Conservation (phyloP, 2,113 vertebrate genomes). For the Hippopotamus amphibius region DNA sequence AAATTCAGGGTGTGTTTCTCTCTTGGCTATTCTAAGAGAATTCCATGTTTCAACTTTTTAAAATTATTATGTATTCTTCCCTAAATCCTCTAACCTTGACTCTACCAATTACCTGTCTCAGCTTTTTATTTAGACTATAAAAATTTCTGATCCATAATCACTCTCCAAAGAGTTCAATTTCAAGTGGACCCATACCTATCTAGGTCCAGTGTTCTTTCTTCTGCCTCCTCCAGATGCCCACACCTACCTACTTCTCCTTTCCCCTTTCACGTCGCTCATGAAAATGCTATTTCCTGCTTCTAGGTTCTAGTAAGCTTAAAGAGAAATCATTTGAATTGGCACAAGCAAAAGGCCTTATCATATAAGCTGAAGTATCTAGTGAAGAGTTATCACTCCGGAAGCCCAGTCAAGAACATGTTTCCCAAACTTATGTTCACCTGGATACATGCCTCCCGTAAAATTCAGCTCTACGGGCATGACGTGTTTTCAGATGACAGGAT, state of each 20-base stretch:
- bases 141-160: background rate
- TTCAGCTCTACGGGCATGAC: slow-evolving; percentile 4
- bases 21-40: slow-evolving; percentile 57
- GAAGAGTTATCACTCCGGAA: slow-evolving; percentile 9
- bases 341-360: slow-evolving; percentile 39
- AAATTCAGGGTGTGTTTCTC: background rate
- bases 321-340: background rate
- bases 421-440: background rate
- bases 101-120: slow-evolving; percentile 40
- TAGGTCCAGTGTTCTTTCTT: background rate
- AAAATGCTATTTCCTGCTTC: slow-evolving; percentile 29
- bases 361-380: background rate
- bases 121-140: slow-evolving; percentile 43
- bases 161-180: slow-evolving; percentile 50
- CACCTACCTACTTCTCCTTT: background rate
- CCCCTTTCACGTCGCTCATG: slow-evolving; percentile 22
- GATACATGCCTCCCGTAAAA: slow-evolving; percentile 49
- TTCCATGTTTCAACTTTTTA: slow-evolving; percentile 41
- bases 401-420: background rate
- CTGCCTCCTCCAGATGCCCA: background rate
- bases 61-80: background rate
- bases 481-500: slow-evolving; percentile 44
- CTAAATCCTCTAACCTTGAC: slow-evolving; percentile 41
- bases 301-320: slow-evolving; percentile 17
- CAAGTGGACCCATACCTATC: background rate